Base-by-base conservation (phyloP, 2,797 vertebrate genomes). In the Catharus ustulatus region DNA sequence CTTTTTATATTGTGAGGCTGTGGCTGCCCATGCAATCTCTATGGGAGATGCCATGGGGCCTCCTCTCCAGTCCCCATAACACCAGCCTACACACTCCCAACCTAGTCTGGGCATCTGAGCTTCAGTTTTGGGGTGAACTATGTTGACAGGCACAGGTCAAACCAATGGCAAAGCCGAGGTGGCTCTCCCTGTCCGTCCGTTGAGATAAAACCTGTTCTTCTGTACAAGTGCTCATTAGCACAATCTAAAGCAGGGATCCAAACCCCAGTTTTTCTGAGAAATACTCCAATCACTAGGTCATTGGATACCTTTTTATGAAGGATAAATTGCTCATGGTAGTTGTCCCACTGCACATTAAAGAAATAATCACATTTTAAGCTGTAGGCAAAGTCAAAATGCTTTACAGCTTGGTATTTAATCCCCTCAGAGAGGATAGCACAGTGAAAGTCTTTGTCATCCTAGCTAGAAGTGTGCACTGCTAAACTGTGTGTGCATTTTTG, bases 311-410 rank as follows among this genome's bases (percentile, higher is more conserved):
- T 88, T 91, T 74, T 15, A 40, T 43, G 17, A 91, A 54, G 46
- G 40, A 62, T 85, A 85, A 84, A 79, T 49, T 27, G 12, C 63
- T 75, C 22, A 9, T 48, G n/a, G 59, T 43, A 76, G 32, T 64
- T 85, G 16, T 62, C 87, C 72, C 49, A 36, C 23, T 38, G 43
- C 18, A 38, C 36, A 46, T 54, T 83, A 54, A 87, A 61, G 17
- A 85, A 84, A 66, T 89, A 64, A 87, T 72, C 90, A 57, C 26
- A 14, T 71, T 71, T 67, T 78, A 87, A 91, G 32, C 72, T 80
- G 43, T 69, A 91, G 91, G 29, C 48, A 87, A 76, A 85, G 69
- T 76, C 57, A 76, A 85, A 94, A 68, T 59, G 51, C 72, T 89
- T 84, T 87, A 66, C 16, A 91, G 49, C 22, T 84, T 71, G 54